Evolutionary conservation across 2,113 vertebrate species (phyloP).

Genomic region (Lepisosteus oculatus): DNA sequence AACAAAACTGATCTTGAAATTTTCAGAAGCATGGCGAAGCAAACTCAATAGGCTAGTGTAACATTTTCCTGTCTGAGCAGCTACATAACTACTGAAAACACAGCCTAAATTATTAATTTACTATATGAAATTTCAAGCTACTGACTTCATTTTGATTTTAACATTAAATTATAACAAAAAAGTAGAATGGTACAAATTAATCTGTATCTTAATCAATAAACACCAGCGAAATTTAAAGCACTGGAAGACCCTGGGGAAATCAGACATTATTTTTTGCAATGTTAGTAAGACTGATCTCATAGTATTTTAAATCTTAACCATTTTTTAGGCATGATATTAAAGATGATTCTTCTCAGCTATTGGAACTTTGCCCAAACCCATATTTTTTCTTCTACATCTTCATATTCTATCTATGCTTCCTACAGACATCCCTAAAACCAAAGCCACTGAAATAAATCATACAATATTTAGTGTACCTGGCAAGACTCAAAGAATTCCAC

Average conservation of each 20-base stretch:
- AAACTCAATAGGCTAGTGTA: not conserved
- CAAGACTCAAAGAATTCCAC: not conserved
- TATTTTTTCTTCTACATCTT: not conserved
- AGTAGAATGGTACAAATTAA: not conserved
- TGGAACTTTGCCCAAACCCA: not conserved
- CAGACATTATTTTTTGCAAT: not conserved
- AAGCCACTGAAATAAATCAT: constrained; percentile 8
- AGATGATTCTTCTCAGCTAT: not conserved
- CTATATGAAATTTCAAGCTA: too few relatives aligned
- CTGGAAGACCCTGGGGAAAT: not conserved
- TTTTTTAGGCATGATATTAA: too few relatives aligned
- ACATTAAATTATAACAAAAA: too few relatives aligned
- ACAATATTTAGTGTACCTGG: not conserved
- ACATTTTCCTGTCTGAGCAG: not conserved
- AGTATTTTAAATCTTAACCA: too few relatives aligned
- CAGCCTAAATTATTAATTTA: not conserved
- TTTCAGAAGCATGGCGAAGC: not conserved
- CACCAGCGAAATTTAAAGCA: too few relatives aligned
- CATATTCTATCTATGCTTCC: constrained; percentile 1
- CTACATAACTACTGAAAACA: not conserved
- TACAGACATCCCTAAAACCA: constrained; percentile 9
- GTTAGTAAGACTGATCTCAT: too few relatives aligned
- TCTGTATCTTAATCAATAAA: too few relatives aligned
- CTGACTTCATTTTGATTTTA: too few relatives aligned
- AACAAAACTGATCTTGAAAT: not conserved